Conservation (phyloP, 2,113 vertebrate species). For the Percina caprodes region DNA sequence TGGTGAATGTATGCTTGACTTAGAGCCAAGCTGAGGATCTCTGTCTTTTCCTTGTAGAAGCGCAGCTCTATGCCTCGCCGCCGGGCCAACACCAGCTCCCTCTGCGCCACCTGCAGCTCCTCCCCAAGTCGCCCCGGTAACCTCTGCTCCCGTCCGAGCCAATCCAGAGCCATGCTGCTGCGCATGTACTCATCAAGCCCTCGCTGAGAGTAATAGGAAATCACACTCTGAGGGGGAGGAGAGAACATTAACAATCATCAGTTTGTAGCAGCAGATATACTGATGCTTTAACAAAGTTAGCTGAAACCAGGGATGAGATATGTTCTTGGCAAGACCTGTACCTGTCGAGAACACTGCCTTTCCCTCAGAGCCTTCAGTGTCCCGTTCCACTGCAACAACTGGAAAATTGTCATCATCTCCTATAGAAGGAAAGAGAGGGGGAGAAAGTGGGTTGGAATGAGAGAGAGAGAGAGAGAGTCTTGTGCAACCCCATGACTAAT, state of each 20-base stretch:
- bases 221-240: slow-evolving; percentile 72
- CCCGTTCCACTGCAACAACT: slow-evolving; percentile 91
- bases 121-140: slow-evolving; percentile 64
- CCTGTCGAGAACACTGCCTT: slow-evolving; percentile 88
- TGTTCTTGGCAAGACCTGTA: slow-evolving; percentile 52
- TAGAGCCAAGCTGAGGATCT: slow-evolving; percentile 77
- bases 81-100: slow-evolving; percentile 71
- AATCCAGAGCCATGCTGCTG: slow-evolving; percentile 82
- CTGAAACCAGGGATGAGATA: background rate
- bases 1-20: slow-evolving; percentile 73
- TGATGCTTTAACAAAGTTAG: background rate
- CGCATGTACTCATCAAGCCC: slow-evolving; percentile 77
- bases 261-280: background rate
- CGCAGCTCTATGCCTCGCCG: slow-evolving; percentile 74
- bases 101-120: slow-evolving; percentile 75
- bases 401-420: slow-evolving; percentile 93
- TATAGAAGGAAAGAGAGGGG: slow-evolving; percentile 59
- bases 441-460: background rate
- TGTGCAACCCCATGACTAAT: background rate
- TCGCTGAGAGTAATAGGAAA: slow-evolving; percentile 72
- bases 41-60: slow-evolving; percentile 81
- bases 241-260: background rate
- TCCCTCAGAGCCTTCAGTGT: slow-evolving; percentile 88
- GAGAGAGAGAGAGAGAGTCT: slow-evolving; percentile 6
- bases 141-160: slow-evolving; percentile 75